Evolutionary conservation across 2,888 invertebrate species (phyloP).

Genomic region (Campopleginae sp.): DNA sequence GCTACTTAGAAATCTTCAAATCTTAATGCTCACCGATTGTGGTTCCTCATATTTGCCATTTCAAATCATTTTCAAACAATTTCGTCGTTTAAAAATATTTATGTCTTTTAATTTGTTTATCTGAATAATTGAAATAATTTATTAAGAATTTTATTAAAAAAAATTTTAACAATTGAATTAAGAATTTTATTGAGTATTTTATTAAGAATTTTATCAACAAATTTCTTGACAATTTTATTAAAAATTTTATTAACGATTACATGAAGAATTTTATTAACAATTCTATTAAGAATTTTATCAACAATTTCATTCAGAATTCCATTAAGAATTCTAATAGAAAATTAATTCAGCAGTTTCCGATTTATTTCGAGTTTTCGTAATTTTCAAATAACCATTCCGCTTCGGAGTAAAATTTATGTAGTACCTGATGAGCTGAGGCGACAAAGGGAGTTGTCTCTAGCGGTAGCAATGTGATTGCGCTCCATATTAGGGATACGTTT

Average conservation of each 20-base stretch:
- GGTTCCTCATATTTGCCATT: neutral
- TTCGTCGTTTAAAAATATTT: too few relatives aligned
- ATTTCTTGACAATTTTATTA: neutral
- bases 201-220: too few relatives aligned
- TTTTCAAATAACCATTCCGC: neutral
- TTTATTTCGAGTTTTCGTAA: neutral
- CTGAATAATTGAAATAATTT: too few relatives aligned
- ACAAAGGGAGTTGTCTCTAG: constrained; percentile 30
- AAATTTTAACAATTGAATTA: too few relatives aligned
- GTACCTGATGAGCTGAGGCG: constrained; percentile 1
- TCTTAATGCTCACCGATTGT: too few relatives aligned
- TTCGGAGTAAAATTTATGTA: neutral
- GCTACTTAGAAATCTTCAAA: neutral
- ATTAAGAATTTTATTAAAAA: too few relatives aligned
- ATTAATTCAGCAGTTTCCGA: neutral
- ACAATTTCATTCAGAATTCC: too few relatives aligned
- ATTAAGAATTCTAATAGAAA: too few relatives aligned
- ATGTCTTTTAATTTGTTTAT: too few relatives aligned
- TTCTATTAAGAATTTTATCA: too few relatives aligned
- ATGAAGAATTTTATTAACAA: too few relatives aligned
- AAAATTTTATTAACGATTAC: neutral
- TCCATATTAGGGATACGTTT: constrained; percentile 76
- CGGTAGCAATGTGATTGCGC: constrained; percentile 75
- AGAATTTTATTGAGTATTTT: too few relatives aligned
- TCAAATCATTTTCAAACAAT: neutral